phyloP scores from a whole-genome alignment of 2,888 invertebrate species.

The Timema cristinae region DNA sequence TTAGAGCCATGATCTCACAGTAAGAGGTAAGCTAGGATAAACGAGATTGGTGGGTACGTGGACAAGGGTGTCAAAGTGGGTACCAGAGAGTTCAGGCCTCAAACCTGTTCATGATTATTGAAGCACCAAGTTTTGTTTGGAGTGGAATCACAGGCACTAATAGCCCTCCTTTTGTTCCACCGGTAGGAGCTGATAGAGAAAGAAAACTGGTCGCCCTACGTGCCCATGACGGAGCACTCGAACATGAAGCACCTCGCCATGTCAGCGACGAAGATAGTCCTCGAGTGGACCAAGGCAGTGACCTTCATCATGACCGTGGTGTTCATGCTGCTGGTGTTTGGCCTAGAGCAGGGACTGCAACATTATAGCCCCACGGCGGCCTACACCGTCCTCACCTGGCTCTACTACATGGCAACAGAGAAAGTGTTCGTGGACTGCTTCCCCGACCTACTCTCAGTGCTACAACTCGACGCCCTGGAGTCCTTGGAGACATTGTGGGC shows the following conservation, averaged over 20 bases:
- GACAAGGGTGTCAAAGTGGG: too few relatives aligned
- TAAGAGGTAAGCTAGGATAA: too few relatives aligned
- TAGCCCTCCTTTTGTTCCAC: too few relatives aligned
- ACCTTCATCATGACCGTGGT: conserved; percentile 74
- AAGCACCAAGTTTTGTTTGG: too few relatives aligned
- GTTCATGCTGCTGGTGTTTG: conserved; percentile 69
- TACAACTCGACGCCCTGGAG: conserved; percentile 61
- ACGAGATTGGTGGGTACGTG: too few relatives aligned
- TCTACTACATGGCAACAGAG: conserved; percentile 68
- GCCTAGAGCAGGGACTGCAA: conserved; percentile 69
- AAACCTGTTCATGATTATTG: too few relatives aligned
- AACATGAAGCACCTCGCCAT: conserved; percentile 73
- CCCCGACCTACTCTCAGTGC: conserved; percentile 53
- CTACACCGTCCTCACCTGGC: conserved; percentile 62
- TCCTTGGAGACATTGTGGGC: conserved; percentile 68
- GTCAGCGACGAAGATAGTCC: conserved; percentile 74
- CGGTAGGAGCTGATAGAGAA: conserved; percentile 60
- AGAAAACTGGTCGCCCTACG: conserved; percentile 73
- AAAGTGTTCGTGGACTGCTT: conserved; percentile 65
- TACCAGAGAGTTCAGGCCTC: too few relatives aligned
- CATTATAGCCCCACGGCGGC: conserved; percentile 65
- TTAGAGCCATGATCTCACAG: too few relatives aligned
- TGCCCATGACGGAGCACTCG: conserved; percentile 67
- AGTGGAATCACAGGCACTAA: too few relatives aligned
- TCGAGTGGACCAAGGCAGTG: conserved; percentile 78